These are phyloP conservation scores for Chrysodeixis includens DNA, from an alignment of 2,888 invertebrate species.

Conservation along the genomic window DNA sequence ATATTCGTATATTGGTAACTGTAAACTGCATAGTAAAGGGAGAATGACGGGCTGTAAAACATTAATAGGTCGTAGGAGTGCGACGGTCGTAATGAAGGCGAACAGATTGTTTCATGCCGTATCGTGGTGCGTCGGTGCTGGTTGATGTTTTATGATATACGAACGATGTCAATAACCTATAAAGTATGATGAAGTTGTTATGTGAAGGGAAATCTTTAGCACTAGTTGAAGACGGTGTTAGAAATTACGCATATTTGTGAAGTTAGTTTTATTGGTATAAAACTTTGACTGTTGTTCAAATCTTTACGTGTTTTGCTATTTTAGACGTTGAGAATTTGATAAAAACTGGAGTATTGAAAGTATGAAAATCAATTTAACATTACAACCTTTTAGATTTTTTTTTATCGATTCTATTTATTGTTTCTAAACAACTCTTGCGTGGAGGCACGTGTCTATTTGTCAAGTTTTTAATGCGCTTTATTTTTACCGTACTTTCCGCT, in stretches of 20 bases:
- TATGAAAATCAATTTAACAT: too few relatives aligned
- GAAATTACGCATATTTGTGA: not conserved
- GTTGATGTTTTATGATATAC: constrained; percentile 16
- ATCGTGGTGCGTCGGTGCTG: not conserved
- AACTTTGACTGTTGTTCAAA: too few relatives aligned
- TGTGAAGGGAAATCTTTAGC: constrained; percentile 9
- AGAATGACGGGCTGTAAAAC: constrained; percentile 12
- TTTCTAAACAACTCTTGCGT: too few relatives aligned
- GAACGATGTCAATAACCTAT: constrained; percentile 9
- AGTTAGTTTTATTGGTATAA: too few relatives aligned
- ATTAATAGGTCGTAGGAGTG: constrained; percentile 6
- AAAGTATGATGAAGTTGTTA: constrained; percentile 8
- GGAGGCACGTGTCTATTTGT: too few relatives aligned
- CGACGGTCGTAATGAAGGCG: constrained; percentile 1
- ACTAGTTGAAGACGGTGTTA: not conserved
- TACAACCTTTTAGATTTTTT: too few relatives aligned
- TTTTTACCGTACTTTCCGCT: too few relatives aligned
- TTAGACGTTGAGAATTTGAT: too few relatives aligned
- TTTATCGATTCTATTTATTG: too few relatives aligned
- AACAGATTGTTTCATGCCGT: constrained; percentile 9
- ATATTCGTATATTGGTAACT: not conserved
- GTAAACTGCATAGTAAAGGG: constrained; percentile 7
- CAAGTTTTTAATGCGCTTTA: too few relatives aligned
- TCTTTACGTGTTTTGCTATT: too few relatives aligned
- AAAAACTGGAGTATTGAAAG: too few relatives aligned